Evolutionary conservation across 2,797 vertebrate species (phyloP).

Genomic region (Loriculus beryllinus): DNA sequence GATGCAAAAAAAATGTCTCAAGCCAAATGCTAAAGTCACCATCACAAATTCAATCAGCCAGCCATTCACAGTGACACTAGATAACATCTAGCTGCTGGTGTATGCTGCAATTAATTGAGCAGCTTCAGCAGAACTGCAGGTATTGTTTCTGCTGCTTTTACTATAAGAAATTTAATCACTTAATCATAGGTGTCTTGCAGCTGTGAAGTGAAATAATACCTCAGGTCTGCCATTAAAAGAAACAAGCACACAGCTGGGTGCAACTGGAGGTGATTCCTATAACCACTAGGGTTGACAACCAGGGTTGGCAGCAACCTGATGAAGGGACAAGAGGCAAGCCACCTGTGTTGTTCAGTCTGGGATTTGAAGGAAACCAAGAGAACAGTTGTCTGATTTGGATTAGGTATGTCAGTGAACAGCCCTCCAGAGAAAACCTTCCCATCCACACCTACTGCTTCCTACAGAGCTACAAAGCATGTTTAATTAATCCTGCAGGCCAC

Average conservation of each 20-base stretch:
- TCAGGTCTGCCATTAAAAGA: neutral
- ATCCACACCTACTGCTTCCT: neutral
- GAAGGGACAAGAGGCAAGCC: neutral
- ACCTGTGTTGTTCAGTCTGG: neutral
- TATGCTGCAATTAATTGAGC: neutral
- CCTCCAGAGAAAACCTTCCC: neutral
- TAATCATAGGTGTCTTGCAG: neutral
- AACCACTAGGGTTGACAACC: neutral
- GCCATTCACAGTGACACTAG: neutral
- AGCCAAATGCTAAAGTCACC: neutral
- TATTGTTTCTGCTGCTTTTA: neutral
- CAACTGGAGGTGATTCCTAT: neutral
- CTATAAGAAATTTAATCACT: neutral
- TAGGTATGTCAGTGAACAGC: neutral
- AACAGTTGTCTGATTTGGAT: neutral
- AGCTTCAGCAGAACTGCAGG: neutral
- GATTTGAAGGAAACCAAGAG: neutral
- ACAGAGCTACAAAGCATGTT: neutral
- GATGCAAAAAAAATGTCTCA: neutral
- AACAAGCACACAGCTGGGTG: neutral
- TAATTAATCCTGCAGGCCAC: fast-evolving
- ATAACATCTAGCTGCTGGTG: neutral
- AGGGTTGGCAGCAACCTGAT: neutral
- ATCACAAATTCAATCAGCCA: neutral
- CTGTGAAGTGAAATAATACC: neutral